Evolutionary conservation across 2,113 vertebrate genomes (phyloP).

Genomic region (Merops nubicus): DNA sequence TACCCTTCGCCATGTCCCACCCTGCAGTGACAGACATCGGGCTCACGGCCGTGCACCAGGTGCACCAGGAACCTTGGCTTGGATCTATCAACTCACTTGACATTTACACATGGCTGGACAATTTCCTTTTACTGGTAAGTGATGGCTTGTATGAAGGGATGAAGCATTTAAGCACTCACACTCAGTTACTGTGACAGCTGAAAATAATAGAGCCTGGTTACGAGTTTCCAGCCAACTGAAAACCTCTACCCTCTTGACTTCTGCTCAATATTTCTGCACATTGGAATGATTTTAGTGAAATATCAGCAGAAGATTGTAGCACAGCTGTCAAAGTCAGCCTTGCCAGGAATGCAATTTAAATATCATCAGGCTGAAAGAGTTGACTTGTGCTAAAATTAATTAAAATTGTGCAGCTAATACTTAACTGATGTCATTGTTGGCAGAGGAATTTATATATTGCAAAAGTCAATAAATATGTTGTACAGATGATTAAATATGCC

Average conservation of each 20-base stretch:
- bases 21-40: slow-evolving; percentile 91
- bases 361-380: neutral
- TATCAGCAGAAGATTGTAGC: neutral
- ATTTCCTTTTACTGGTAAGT: slow-evolving; percentile 91
- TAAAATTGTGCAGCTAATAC: neutral
- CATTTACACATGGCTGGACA: slow-evolving; percentile 90
- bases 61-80: slow-evolving; percentile 91
- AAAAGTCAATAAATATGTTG: neutral
- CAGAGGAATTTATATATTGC: neutral
- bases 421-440: slow-evolving; percentile 30
- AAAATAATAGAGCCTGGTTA: neutral
- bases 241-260: slow-evolving; percentile 20
- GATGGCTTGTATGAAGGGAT: neutral
- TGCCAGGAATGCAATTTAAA: slow-evolving; percentile 29
- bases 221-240: neutral
- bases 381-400: slow-evolving; percentile 28
- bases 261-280: neutral
- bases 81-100: slow-evolving; percentile 84
- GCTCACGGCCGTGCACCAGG: slow-evolving; percentile 81
- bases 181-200: neutral
- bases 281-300: slow-evolving; percentile 11
- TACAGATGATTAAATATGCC: neutral
- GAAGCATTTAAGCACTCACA: neutral
- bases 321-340: neutral
- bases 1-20: slow-evolving; percentile 92